phyloP scores from a whole-genome alignment of 2,888 invertebrate genomes.

The Helicoverpa assulta region DNA sequence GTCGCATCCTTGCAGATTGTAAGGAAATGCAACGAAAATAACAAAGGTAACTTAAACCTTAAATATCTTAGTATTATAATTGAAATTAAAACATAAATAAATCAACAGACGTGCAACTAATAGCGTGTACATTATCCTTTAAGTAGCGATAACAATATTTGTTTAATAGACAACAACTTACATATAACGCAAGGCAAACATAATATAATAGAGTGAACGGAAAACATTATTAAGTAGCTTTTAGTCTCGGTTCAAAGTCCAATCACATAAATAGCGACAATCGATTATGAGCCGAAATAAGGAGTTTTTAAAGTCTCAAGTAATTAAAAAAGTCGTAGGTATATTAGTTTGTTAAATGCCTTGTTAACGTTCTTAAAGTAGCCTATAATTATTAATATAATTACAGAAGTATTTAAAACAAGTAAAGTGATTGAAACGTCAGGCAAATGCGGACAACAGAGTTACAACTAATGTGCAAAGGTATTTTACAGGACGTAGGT shows the following conservation, averaged over 20 bases:
- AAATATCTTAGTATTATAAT: no score
- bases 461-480: constrained; percentile 21
- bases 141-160: constrained; percentile 20
- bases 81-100: background rate
- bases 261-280: background rate
- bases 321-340: background rate
- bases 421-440: no score
- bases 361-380: no score
- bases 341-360: background rate
- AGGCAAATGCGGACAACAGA: constrained; percentile 26
- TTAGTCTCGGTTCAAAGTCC: constrained; percentile 4
- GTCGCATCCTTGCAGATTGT: no score
- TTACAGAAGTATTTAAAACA: constrained; percentile 8
- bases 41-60: no score
- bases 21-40: no score
- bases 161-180: constrained; percentile 10
- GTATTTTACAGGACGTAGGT: constrained; percentile 19
- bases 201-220: background rate
- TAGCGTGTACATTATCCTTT: constrained; percentile 23
- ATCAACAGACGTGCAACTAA: constrained; percentile 4
- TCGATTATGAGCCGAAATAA: background rate
- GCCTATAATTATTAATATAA: no score
- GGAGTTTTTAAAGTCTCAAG: constrained; percentile 8
- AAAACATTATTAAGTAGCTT: constrained; percentile 1
- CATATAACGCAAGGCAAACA: background rate